These are phyloP conservation scores for Discoglossus pictus DNA, from an alignment of 2,797 vertebrate species.

Conservation along the genomic window DNA sequence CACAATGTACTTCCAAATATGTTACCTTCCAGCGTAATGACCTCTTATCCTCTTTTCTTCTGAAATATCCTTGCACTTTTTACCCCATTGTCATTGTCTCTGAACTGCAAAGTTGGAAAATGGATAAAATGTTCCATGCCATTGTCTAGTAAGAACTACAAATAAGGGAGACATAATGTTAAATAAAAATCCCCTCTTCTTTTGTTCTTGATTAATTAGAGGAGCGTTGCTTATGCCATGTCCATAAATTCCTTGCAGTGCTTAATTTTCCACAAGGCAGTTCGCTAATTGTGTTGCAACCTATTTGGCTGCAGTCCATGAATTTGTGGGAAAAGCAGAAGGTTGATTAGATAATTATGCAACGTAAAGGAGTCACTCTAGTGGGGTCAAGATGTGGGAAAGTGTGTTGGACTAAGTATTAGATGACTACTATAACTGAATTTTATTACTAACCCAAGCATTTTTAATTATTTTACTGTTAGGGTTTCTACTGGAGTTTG, in stretches of 20 bases:
- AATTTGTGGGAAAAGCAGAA: slow-evolving; percentile 16
- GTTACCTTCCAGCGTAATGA: too few relatives aligned
- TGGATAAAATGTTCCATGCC: slow-evolving; percentile 2
- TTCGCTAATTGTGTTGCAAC: slow-evolving; percentile 45
- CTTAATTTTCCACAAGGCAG: slow-evolving; percentile 40
- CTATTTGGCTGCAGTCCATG: slow-evolving; percentile 29
- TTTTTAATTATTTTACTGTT: too few relatives aligned
- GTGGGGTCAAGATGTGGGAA: slow-evolving; percentile 1
- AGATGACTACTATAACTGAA: slow-evolving; percentile 26
- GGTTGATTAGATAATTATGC: slow-evolving; percentile 30
- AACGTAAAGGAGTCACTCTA: slow-evolving; percentile 16
- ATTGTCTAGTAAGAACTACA: too few relatives aligned
- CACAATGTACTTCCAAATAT: too few relatives aligned
- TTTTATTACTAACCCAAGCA: slow-evolving; percentile 17
- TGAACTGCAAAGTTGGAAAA: slow-evolving; percentile 2
- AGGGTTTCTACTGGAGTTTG: too few relatives aligned
- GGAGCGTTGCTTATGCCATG: slow-evolving; percentile 23
- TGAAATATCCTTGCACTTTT: too few relatives aligned
- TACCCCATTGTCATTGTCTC: neutral
- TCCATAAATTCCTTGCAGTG: slow-evolving; percentile 38
- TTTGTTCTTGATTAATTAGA: slow-evolving; percentile 44
- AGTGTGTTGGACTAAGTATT: neutral
- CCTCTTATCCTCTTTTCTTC: too few relatives aligned
- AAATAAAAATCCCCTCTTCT: slow-evolving; percentile 19
- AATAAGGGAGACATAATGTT: neutral